Base-by-base conservation (phyloP, 2,113 vertebrate species). In the Ancistrus triradiatus region DNA sequence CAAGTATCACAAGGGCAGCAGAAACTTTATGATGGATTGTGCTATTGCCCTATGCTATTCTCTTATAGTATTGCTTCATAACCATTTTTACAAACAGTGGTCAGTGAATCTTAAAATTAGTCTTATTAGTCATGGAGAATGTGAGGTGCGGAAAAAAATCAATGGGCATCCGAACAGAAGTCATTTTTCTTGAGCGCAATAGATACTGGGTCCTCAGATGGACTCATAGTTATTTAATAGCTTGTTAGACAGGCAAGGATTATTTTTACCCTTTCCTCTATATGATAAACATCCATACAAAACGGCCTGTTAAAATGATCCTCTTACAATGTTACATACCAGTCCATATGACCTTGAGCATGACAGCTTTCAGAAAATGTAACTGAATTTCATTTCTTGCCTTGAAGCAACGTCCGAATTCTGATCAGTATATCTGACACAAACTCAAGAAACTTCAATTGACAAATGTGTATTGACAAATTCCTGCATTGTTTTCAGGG, bases 91-190 rank as follows among this genome's bases (percentile, higher is more conserved):
- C 51, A 63, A 44, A 18, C 15, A 11, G 42, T 19, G 53, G 44
- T 37, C 49, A 60, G 22, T 58, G 64, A 18, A 58, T 72, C 63
- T 66, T 55, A 68, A 60, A 74, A 70, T 70, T 64, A 58, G 63
- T 50, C 38, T 62, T 56, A 69, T 77, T 72, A 75, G 66, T 52
- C 49, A 69, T 52, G 40, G 51, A 68, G 60, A 74, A 64, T 63
- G 59, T 42, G 13, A 40, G 43, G 47, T 33, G 48, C 18, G 46
- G 21, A 31, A 53, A 50, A 63, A 65, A 61, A 77, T 66, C 69
- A 57, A 74, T 77, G 47, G 7, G 13, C 33, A 18, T 50, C 43
- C 31, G 24, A 14, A 63, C 18, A 69, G 50, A 43, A 27, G 55
- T 52, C 63, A 48, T 72, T 78, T 73, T 59, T 70, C 63, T 60